Conservation (phyloP, 2,888 invertebrate genomes). For the Ephialtes manifestator region DNA sequence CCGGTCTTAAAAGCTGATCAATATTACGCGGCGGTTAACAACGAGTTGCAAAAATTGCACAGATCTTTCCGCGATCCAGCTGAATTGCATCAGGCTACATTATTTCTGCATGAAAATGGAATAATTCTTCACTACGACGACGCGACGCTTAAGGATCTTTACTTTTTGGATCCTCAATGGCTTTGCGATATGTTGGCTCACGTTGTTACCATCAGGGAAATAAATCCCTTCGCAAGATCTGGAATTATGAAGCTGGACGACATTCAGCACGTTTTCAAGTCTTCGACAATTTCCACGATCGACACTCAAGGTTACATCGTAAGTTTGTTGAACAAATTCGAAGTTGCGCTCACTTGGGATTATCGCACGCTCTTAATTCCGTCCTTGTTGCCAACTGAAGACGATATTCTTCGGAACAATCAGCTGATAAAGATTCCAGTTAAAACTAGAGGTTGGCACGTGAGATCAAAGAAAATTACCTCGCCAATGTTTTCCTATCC, state of each 20-base stretch:
- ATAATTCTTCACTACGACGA: conserved; percentile 98
- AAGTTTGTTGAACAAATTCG: conserved; percentile 97
- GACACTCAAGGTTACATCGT: conserved; percentile 94
- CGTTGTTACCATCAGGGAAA: conserved; percentile 98
- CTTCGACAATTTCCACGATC: conserved; percentile 92
- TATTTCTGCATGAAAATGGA: conserved; percentile 99
- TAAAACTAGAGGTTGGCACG: conserved; percentile 90
- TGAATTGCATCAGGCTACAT: conserved; percentile 97
- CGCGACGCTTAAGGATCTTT: conserved; percentile 96
- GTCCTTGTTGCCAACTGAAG: conserved; percentile 94
- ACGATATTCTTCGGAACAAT: conserved; percentile 87
- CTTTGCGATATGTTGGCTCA: conserved; percentile 98
- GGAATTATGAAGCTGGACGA: conserved; percentile 98
- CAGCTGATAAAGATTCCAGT: conserved; percentile 87
- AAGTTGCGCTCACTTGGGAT: conserved; percentile 98
- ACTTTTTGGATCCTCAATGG: conserved; percentile 99
- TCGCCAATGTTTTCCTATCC: conserved; percentile 84
- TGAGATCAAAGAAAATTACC: conserved; percentile 88
- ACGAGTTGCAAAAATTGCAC: conserved; percentile 89
- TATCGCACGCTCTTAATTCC: conserved; percentile 96
- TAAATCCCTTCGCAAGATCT: conserved; percentile 97
- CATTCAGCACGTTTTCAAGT: conserved; percentile 96
- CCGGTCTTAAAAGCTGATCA: conserved; percentile 95
- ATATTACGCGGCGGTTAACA: conserved; percentile 87
- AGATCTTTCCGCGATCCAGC: conserved; percentile 94